phyloP scores from a whole-genome alignment of 2,888 invertebrate genomes.

The Thysanoteuthis rhombus region DNA sequence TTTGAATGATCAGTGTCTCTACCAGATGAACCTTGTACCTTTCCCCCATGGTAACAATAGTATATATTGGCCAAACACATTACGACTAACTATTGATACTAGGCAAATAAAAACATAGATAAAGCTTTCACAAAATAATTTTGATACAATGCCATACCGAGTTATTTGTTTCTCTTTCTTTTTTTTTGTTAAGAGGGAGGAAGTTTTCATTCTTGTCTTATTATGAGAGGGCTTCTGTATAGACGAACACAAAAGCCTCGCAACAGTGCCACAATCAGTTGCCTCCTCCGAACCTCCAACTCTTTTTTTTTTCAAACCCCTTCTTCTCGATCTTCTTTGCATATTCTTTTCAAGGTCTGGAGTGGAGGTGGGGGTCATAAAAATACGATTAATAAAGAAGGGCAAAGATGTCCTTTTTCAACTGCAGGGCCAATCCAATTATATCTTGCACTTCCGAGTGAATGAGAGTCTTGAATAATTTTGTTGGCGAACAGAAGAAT shows the following conservation, averaged over 20 bases:
- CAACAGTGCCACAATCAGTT: too few species aligned
- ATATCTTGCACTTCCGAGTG: not conserved
- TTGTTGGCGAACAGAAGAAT: not conserved
- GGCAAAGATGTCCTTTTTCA: not conserved
- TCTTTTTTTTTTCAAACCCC: too few species aligned
- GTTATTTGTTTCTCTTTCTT: not conserved
- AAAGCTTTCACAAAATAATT: not conserved
- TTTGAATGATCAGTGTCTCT: not conserved
- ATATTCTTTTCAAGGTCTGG: not conserved
- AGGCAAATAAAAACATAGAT: not conserved
- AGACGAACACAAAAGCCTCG: too few species aligned
- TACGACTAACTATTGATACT: not conserved
- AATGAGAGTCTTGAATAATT: not conserved
- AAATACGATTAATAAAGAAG: not conserved
- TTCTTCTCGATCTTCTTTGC: not conserved
- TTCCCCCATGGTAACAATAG: not conserved
- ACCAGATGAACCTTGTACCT: not conserved
- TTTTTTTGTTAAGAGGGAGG: not conserved
- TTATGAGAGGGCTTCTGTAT: not conserved
- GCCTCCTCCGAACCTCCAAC: too few species aligned
- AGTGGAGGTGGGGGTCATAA: not conserved
- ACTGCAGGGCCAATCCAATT: not conserved
- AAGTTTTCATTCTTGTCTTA: not conserved
- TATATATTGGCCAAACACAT: not conserved
- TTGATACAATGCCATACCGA: not conserved